Base-by-base conservation (phyloP, 1,140 invertebrate genomes). In the Adoxophyes honmai region DNA sequence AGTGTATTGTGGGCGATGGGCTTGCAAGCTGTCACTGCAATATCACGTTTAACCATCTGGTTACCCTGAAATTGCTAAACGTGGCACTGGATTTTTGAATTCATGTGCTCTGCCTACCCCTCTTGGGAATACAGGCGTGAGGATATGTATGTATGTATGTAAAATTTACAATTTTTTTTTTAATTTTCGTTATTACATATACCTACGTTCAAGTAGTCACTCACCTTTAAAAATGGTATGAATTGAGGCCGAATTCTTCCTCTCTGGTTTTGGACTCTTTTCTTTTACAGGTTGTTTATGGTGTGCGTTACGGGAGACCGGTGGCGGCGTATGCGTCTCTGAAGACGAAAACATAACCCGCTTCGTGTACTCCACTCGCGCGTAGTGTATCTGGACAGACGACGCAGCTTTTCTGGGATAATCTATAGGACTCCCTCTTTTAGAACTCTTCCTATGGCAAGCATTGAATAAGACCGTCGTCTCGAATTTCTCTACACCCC, bases 211-310 rank as follows among this genome's bases (percentile, higher is more conserved):
- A n/a, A n/a, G n/a, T n/a, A n/a, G n/a, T n/a, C n/a, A 58, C 10
- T 1, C 60, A 81, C 81, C 75, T 81, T 80, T 77, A 42, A 79
- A 84, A 60, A 84, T 62, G 21, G 75, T 81, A 11, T 70, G 64
- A 38, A 84, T 33, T 4, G 78, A 80, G 48, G 11, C 13, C 28
- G 57, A 54, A 1, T 51, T 28, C 1, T 34, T 37, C 21, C 9
- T 33, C 39, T 15, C 8, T 11, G 9, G 8, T 37, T 51, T 55
- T 57, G 55, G 16, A 10, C 34, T 16, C 51, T 44, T 28, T 48
- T 58, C 6, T 55, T 55, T 36, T 42, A 52, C 13, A 57, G 51
- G 6, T 55, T 16, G 15, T 33, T 56, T 11, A 35, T 61, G 21
- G 6, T 28, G 21, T 6, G 6, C 2, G 6, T 28, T 28, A 28